A percentile compares a stretch with the other conserved stretches of the same genome.
phyloP scores from a whole-genome alignment of 2,797 vertebrate genomes.

The Xerus rutilus region DNA sequence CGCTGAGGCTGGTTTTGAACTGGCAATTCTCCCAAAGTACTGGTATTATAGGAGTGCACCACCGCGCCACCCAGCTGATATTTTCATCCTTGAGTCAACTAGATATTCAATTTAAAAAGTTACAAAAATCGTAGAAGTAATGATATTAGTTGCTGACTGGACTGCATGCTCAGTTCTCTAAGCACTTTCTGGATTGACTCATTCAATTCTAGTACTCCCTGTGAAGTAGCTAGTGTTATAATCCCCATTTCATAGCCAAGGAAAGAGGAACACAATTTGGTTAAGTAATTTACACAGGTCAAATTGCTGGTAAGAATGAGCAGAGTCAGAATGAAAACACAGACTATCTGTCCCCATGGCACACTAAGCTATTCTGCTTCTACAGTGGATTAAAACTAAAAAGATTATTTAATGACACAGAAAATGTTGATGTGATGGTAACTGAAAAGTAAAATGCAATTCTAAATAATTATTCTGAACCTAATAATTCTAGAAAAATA shows the following conservation, averaged over 20 bases:
- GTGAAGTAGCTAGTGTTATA: neutral
- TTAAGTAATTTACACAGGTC: neutral
- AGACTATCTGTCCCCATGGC: too few species aligned
- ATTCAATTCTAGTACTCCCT: neutral
- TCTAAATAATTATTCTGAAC: neutral
- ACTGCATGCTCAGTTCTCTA: neutral
- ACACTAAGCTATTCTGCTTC: neutral
- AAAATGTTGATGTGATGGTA: neutral
- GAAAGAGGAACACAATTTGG: neutral
- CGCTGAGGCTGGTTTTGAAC: too few species aligned
- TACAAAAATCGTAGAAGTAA: neutral
- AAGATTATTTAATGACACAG: neutral
- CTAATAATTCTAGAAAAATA: neutral
- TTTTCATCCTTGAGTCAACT: neutral
- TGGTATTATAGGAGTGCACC: too few species aligned
- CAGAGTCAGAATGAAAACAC: neutral
- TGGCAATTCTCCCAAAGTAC: too few species aligned
- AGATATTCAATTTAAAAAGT: slow-evolving; percentile 32
- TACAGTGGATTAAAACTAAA: neutral
- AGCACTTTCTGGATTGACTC: neutral
- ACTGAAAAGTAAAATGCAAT: neutral
- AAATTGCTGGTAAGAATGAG: neutral
- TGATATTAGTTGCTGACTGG: neutral
- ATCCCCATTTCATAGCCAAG: neutral
- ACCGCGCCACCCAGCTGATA: neutral